Conservation (phyloP, 2,888 invertebrate genomes). For the Yponomeuta evonymella region DNA sequence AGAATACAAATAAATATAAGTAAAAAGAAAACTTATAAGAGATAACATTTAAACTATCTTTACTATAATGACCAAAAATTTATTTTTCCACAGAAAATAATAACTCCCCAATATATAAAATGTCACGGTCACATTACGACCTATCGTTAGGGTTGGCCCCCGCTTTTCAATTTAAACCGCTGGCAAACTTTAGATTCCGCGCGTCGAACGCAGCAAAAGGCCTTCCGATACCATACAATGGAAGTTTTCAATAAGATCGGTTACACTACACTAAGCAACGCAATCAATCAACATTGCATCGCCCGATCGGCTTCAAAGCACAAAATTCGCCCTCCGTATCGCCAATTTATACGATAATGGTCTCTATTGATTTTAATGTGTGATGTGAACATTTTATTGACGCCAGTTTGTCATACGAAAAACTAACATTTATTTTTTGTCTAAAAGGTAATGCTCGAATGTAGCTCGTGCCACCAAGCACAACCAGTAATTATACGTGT, state of each 20-base stretch:
- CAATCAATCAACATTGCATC: constrained; percentile 75
- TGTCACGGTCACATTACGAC: constrained; percentile 55
- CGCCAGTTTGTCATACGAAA: background rate
- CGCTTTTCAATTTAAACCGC: constrained; percentile 69
- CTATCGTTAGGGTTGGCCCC: constrained; percentile 66
- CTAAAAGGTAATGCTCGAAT: constrained; percentile 12
- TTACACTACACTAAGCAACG: constrained; percentile 75
- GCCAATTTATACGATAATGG: constrained; percentile 20
- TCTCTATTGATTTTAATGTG: constrained; percentile 16
- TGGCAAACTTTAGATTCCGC: constrained; percentile 46
- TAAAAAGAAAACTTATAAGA: background rate
- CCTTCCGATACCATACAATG: constrained; percentile 65
- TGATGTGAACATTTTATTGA: constrained; percentile 7
- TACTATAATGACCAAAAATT: constrained; percentile 1
- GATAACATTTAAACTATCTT: constrained; percentile 10
- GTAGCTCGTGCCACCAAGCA: constrained; percentile 5
- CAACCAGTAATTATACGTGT: background rate
- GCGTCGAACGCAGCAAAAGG: constrained; percentile 64
- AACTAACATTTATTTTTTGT: constrained; percentile 4
- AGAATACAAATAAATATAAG: no score
- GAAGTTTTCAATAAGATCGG: constrained; percentile 74
- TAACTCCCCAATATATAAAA: constrained; percentile 63
- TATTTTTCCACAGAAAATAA: constrained; percentile 25
- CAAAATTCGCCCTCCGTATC: constrained; percentile 37
- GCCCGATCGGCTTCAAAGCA: constrained; percentile 60